phyloP scores from a whole-genome alignment of 2,888 invertebrate genomes.

The Aphidius colemani region DNA sequence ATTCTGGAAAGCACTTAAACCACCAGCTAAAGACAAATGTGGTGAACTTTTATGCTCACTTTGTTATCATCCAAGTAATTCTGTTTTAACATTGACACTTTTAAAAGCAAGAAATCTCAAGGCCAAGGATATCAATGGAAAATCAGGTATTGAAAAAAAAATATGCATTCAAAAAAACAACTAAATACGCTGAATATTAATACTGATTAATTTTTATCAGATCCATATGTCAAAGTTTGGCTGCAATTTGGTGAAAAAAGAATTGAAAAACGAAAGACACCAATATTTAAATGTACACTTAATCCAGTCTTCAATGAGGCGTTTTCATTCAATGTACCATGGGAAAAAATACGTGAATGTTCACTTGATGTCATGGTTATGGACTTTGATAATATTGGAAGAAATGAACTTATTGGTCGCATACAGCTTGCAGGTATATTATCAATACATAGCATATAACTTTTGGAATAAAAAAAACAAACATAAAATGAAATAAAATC shows the following conservation, averaged over 20 bases:
- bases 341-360: slow-evolving; percentile 95
- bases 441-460: background rate
- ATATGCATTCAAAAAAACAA: no score
- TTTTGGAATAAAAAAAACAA: background rate
- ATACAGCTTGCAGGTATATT: slow-evolving; percentile 84
- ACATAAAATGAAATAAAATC: background rate
- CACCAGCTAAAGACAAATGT: slow-evolving; percentile 91
- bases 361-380: slow-evolving; percentile 93
- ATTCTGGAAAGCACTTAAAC: slow-evolving; percentile 93
- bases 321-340: slow-evolving; percentile 94
- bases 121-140: slow-evolving; percentile 95
- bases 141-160: slow-evolving; percentile 71
- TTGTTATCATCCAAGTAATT: slow-evolving; percentile 95
- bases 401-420: slow-evolving; percentile 90
- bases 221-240: slow-evolving; percentile 99
- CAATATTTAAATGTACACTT: slow-evolving; percentile 90
- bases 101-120: slow-evolving; percentile 93
- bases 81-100: slow-evolving; percentile 85
- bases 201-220: slow-evolving; percentile 63
- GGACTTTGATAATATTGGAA: slow-evolving; percentile 96
- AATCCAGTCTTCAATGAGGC: slow-evolving; percentile 96
- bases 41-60: slow-evolving; percentile 90
- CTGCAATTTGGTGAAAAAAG: slow-evolving; percentile 92
- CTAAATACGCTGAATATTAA: background rate
- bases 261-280: slow-evolving; percentile 94